Percentiles rank a stretch among this genome's conserved stretches.
These are phyloP conservation scores for Stenopsyche tienmushanensis DNA, from an alignment of 1,140 invertebrate genomes.

Conservation along the genomic window DNA sequence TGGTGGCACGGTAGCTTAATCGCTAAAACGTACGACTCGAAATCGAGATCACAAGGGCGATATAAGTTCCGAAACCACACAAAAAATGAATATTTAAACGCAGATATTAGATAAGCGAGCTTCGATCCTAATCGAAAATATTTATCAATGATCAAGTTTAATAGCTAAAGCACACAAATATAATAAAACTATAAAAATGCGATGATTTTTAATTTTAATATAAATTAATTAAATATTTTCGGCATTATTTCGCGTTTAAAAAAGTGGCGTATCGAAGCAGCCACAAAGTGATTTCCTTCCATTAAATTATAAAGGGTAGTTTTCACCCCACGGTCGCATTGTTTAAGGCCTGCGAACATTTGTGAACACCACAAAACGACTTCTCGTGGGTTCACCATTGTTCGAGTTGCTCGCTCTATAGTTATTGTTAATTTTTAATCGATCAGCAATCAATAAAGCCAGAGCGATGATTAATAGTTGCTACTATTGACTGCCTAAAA, in stretches of 20 bases:
- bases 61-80: not conserved
- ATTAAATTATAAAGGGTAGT: conserved; percentile 25
- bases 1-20: not conserved
- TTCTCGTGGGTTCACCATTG: conserved; percentile 15
- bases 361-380: conserved; percentile 19
- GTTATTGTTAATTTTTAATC: conserved; percentile 28
- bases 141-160: too few relatives aligned
- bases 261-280: not conserved
- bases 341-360: conserved; percentile 23
- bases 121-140: too few relatives aligned
- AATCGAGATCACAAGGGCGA: too few relatives aligned
- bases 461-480: conserved; percentile 12
- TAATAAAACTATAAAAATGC: too few relatives aligned
- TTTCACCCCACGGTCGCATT: conserved; percentile 22
- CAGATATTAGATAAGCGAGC: too few relatives aligned
- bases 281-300: conserved; percentile 29
- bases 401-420: not conserved
- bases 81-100: too few relatives aligned
- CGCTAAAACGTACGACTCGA: not conserved
- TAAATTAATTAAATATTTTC: not conserved
- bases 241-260: too few relatives aligned
- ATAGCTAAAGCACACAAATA: too few relatives aligned
- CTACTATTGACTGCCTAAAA: too few relatives aligned
- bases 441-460: conserved; percentile 15
- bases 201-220: not conserved